phyloP scores from a whole-genome alignment of 2,113 vertebrate species.

The Elaphurus davidianus region DNA sequence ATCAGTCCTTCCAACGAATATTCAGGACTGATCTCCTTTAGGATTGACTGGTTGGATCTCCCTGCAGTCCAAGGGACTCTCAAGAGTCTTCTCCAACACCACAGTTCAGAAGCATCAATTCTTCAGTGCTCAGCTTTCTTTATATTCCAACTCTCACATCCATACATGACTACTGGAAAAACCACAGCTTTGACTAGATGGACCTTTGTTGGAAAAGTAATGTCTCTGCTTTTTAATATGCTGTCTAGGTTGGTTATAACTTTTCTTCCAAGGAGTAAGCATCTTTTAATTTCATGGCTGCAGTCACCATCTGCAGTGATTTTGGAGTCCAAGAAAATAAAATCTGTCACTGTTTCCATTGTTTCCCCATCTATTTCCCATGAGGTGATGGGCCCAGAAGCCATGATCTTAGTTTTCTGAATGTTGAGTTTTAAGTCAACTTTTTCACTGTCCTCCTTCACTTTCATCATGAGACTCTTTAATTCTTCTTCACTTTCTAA shows the following conservation, averaged over 20 bases:
- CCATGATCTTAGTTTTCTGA: neutral
- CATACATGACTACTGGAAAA: neutral
- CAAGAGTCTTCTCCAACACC: neutral
- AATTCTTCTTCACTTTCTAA: neutral
- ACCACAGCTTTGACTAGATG: neutral
- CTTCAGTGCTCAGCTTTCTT: neutral
- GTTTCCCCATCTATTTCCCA: neutral
- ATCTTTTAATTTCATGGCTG: neutral
- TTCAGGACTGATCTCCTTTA: neutral
- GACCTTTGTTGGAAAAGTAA: neutral
- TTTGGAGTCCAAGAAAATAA: neutral
- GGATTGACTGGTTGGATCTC: neutral
- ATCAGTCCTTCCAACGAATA: neutral
- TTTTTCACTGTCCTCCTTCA: neutral
- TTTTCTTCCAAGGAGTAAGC: neutral
- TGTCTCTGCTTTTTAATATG: neutral
- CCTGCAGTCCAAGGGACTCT: neutral
- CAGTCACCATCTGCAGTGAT: neutral
- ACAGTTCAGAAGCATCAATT: neutral
- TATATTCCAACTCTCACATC: neutral
- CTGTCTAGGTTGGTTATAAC: neutral
- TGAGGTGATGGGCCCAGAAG: neutral
- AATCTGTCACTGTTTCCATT: neutral
- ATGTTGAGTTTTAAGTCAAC: neutral
- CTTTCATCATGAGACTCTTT: neutral